Evolutionary conservation across 64 coral and sea anemone species (phyloP).

Genomic region (Astreopora myriophthalma): DNA sequence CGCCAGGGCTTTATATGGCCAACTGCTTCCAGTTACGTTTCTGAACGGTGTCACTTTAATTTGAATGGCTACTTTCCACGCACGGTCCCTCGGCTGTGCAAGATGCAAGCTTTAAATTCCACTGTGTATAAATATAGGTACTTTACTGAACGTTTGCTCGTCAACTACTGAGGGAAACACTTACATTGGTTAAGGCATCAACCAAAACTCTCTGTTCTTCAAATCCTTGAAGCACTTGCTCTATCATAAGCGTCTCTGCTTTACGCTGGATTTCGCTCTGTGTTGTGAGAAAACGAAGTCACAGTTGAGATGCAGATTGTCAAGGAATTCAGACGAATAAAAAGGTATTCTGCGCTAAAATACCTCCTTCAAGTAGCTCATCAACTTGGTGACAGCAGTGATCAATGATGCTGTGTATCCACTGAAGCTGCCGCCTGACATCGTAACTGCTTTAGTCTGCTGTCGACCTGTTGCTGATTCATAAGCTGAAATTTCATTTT

Average conservation of each 20-base stretch:
- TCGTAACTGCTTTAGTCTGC: conserved; percentile 4
- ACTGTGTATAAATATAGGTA: too few relatives aligned
- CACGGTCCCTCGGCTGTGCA: too few relatives aligned
- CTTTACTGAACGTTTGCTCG: too few relatives aligned
- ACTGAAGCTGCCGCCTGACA: conserved; percentile 68
- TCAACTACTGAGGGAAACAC: neutral
- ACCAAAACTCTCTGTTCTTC: conserved; percentile 80
- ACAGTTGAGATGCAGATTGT: neutral
- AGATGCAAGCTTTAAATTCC: too few relatives aligned
- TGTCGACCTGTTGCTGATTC: conserved; percentile 76
- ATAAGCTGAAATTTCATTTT: conserved; percentile 84
- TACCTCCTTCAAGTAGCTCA: conserved; percentile 90
- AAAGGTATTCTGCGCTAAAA: neutral
- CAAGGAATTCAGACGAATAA: neutral
- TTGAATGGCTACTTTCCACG: too few relatives aligned
- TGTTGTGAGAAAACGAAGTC: neutral
- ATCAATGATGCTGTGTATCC: conserved; percentile 90
- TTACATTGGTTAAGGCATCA: conserved; percentile 92
- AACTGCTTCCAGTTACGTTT: too few relatives aligned
- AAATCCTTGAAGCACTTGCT: conserved; percentile 90
- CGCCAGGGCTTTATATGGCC: too few relatives aligned
- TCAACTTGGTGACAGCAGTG: conserved; percentile 84
- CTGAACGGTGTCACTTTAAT: too few relatives aligned
- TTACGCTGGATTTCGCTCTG: conserved; percentile 87
- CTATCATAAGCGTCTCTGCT: conserved; percentile 79